Evolutionary conservation across 2,113 vertebrate species (phyloP), one percentile per base, ranked within the genome.

Genomic region (Callocephalon fimbriatum): DNA sequence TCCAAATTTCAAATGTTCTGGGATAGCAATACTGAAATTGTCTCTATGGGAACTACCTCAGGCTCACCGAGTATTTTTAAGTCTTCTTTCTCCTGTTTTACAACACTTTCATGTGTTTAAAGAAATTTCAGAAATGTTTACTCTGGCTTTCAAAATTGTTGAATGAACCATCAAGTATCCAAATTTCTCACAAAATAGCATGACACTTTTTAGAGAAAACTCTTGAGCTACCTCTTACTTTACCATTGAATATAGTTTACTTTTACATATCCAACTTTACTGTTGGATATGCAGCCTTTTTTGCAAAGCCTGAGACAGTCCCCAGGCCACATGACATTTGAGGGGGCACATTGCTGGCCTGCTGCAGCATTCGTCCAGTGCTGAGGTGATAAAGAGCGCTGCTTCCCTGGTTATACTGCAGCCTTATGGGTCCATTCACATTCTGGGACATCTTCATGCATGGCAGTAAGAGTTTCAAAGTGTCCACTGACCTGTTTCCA

Each of bases 151-250:
- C 32, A 50, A 27, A 75, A 45, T 45, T 44, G 53, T 67, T 75
- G 19, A 6, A n/a, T 3, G 1, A 70, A 56, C 21, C 29, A 17
- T 47, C 40, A 54, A 8, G 23, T 65, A 10, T 31, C 15, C 31
- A 73, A 27, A 76, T 91, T 32, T 67, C 38, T 78, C 0, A 0
- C 10, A 51, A 74, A 85, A 63, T 3, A 50, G 12, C 27, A 10
- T 0, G 4, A 5, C 3, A 18, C n/a, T 42, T 89, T 65, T 7
- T 67, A 74, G 65, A 42, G 63, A 91, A 85, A 87, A 53, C 7
- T 11, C 21, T n/a, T 11, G 45, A 77, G n/a, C 0, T 1, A 26
- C 5, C 5, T 20, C 72, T 76, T 54, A n/a, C 4, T 61, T 67
- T 53, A 16, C 38, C 9, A 5, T 25, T 73, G 51, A 67, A 58